phyloP scores from a whole-genome alignment of 2,888 invertebrate species.

The Leuctra nigra region DNA sequence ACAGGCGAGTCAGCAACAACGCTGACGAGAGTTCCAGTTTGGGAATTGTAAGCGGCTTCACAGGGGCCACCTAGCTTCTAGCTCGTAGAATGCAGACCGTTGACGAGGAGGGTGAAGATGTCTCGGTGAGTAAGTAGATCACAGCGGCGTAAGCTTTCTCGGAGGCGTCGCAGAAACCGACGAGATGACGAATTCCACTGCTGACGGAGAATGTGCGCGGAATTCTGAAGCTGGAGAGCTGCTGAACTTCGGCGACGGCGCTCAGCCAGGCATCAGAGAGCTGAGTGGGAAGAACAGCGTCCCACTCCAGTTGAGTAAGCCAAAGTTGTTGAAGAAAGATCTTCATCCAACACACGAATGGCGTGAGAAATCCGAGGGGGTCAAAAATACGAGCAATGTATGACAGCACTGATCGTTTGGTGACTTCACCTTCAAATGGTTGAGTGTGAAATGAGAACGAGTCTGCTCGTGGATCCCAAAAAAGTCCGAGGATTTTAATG shows the following conservation, averaged over 20 bases:
- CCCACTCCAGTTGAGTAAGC: slow-evolving; percentile 22
- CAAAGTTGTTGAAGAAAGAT: slow-evolving; percentile 22
- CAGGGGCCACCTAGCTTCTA: slow-evolving; percentile 25
- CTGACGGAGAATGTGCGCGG: neutral
- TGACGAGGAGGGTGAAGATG: neutral
- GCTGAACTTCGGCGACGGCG: neutral
- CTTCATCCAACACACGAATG: slow-evolving; percentile 19
- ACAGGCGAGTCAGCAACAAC: slow-evolving; percentile 18
- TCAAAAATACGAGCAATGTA: slow-evolving; percentile 23
- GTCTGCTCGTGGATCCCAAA: slow-evolving; percentile 27
- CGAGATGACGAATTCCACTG: neutral
- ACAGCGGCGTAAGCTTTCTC: slow-evolving; percentile 23
- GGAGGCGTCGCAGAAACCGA: slow-evolving; percentile 27
- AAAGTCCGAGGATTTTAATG: slow-evolving; percentile 28
- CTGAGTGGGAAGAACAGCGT: slow-evolving; percentile 16
- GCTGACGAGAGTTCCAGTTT: slow-evolving; percentile 26
- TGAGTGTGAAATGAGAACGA: neutral
- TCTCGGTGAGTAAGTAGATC: slow-evolving; percentile 9
- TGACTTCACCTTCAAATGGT: slow-evolving; percentile 3
- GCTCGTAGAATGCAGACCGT: slow-evolving; percentile 21
- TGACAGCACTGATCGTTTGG: slow-evolving; percentile 21
- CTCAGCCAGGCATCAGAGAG: slow-evolving; percentile 1
- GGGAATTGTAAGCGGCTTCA: slow-evolving; percentile 25
- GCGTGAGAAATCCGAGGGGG: slow-evolving; percentile 24
- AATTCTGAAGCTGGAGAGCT: slow-evolving; percentile 9